Evolutionary conservation across 2,113 vertebrate genomes (phyloP), one percentile per base, ranked within the genome.

Genomic region (Dicaeum eximium): DNA sequence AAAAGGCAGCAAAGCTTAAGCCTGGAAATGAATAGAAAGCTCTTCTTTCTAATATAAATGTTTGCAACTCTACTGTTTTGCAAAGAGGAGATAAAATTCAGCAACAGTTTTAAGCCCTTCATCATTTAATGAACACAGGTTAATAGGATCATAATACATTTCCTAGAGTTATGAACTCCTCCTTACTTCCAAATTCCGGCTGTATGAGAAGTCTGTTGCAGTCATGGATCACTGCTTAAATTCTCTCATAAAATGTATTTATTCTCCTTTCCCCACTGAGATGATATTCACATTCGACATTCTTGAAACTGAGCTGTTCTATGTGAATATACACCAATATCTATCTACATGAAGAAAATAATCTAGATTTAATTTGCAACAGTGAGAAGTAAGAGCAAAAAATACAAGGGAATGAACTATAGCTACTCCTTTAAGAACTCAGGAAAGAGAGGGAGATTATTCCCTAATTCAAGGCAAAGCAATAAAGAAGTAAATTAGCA

Each of bases 401-500:
- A 38, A 23, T 37, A 69, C 2, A 18, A 15, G 30, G 28, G 35
- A 72, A 75, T 51, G 30, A 94, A 91, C 24, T 72, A 89, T 0
- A 89, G n/a, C 31, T 87, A 48, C 38, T 73, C 61, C 79, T 89
- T 72, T 80, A 87, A 87, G 54, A 84, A 80, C 48, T 72, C 42
- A 44, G 37, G 13, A 48, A 48, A 75, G 22, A 54, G 22, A 79
- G 35, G 14, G 28, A 6, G 21, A 56, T 58, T 69, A 73, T 81
- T 94, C 45, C 56, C 56, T 80, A 88, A 89, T 51, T 73, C 45
- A 78, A 83, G 44, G 50, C 33, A 90, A 95, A 90, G 91, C 53
- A 91, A 94, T 87, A 92, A 95, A 69, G 78, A 94, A 96, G 95
- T 44, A 74, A 95, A 96, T 95, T 90, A 95, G 71, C 67, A 87